A percentile compares a stretch with the other conserved stretches of the same genome.
Conservation (phyloP, 2,888 invertebrate genomes). For the Sussaba pulchella region DNA sequence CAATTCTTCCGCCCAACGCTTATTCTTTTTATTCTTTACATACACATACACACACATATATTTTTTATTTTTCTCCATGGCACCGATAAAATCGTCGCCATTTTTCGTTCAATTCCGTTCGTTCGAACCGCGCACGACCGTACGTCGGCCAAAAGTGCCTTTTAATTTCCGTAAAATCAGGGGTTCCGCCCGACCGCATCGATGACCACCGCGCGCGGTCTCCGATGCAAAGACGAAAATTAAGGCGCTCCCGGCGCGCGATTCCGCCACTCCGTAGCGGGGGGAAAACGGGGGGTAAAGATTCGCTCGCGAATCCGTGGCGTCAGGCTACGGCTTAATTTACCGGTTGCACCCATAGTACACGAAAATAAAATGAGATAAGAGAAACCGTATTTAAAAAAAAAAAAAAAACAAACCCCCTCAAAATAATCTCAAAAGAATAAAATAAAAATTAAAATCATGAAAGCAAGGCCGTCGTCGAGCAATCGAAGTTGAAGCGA, state of each 20-base stretch:
- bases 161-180: slow-evolving; percentile 40
- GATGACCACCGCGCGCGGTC: background rate
- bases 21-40: no score
- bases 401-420: background rate
- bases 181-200: slow-evolving; percentile 12
- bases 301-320: no score
- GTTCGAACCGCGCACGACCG: background rate
- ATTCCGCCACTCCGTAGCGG: no score
- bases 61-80: background rate
- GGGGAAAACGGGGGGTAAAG: background rate
- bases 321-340: slow-evolving; percentile 30
- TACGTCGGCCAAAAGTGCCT: background rate
- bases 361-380: background rate
- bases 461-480: background rate
- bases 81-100: slow-evolving; percentile 10
- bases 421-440: slow-evolving; percentile 14
- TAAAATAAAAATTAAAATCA: slow-evolving; percentile 5
- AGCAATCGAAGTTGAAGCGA: slow-evolving; percentile 6
- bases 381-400: background rate
- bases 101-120: slow-evolving; percentile 6
- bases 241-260: no score
- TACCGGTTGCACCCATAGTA: slow-evolving; percentile 6
- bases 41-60: no score
- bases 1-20: no score
- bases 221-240: background rate